Conservation (phyloP, 2,797 vertebrate genomes). For the Intellagama lesueurii region DNA sequence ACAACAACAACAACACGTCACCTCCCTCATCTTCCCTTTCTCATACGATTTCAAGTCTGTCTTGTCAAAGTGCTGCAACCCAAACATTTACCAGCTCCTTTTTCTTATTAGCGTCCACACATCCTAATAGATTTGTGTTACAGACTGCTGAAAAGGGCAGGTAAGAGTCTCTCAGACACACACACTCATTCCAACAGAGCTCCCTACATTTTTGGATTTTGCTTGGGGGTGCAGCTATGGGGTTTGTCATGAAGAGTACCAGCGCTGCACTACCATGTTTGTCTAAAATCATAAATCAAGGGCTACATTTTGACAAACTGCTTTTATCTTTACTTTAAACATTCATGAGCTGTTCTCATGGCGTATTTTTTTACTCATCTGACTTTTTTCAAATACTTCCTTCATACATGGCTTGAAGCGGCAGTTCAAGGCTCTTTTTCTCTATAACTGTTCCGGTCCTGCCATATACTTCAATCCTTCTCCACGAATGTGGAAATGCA, state of each 20-base stretch:
- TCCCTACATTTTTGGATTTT: too few relatives aligned
- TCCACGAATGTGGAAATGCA: background rate
- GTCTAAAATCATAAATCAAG: conserved; percentile 3
- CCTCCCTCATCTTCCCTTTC: background rate
- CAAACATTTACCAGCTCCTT: background rate
- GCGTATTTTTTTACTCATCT: background rate
- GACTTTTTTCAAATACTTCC: background rate
- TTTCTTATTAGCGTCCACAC: background rate
- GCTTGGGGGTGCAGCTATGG: too few relatives aligned
- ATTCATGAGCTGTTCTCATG: background rate
- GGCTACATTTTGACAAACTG: background rate
- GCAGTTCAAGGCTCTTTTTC: background rate
- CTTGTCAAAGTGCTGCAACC: background rate
- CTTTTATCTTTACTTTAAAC: background rate
- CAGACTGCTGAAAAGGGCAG: too few relatives aligned
- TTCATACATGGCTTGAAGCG: background rate
- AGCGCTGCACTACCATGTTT: background rate
- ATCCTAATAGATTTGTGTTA: background rate
- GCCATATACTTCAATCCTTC: background rate
- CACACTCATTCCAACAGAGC: too few relatives aligned
- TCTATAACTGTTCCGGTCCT: background rate
- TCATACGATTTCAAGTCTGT: background rate
- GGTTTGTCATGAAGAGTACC: too few relatives aligned
- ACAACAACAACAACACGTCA: too few relatives aligned
- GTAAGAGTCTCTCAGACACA: background rate